Evolutionary conservation across 2,797 vertebrate species (phyloP), one percentile per base, ranked within the genome.

Genomic region (Harpagifer antarcticus): DNA sequence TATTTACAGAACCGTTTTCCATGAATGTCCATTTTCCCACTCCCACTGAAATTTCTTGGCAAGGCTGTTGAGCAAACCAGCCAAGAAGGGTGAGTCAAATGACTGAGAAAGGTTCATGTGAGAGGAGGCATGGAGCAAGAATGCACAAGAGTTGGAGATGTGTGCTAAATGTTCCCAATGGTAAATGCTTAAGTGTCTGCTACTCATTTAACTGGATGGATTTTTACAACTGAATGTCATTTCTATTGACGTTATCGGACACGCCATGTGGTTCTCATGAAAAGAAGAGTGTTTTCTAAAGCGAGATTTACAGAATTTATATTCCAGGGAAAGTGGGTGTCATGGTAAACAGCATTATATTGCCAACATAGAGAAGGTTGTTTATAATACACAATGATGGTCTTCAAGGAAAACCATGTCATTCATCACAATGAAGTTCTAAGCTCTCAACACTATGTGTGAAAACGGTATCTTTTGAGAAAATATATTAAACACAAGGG

Each of bases 1-100:
- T 68, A 82, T 85, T 72, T 68, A 80, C 33, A 62, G 45, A 7
- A 37, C 7, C 1, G 33, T 48, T 79, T 72, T 20, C 17, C 27
- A 9, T 37, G 31, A 9, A 37, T 9, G 60, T 68, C 56, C 56
- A 44, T 76, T 71, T 56, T 57, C 48, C 49, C 15, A 58, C 54
- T 70, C 40, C 20, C 16, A 31, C 13, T 45, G 67, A 78, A 43
- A 52, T 31, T 6, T 74, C 31, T 48, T 71, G 47, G 76, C 65
- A 40, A n/a, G 66, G 65, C 40, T 1, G 27, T 5, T 3, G n/a
- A 70, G 55, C 53, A n/a, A 37, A 13, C 31, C 3, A 42, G 61
- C 64, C 68, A 69, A 63, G 57, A 20, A 3, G 45, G 42, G 23
- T n/a, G 68, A 73, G 42, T 43, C 78, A 42, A 72, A 5, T 0